A percentile compares a stretch with the other conserved stretches of the same genome.
phyloP scores from a whole-genome alignment of 1,140 invertebrate genomes.

The Akabosia matsudoensis region DNA sequence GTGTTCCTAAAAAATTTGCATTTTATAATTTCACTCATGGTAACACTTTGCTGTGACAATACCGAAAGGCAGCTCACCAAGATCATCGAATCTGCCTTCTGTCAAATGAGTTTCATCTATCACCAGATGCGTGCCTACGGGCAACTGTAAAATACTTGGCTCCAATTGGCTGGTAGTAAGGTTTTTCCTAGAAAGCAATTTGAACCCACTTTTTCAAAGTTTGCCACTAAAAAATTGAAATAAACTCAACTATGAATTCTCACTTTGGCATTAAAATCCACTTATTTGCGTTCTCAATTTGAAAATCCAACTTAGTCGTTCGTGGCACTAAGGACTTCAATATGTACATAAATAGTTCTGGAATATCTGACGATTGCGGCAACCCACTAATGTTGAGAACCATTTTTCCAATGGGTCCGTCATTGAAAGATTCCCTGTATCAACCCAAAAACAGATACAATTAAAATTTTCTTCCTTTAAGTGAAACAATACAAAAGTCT shows the following conservation, averaged over 20 bases:
- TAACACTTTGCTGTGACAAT: too few species aligned
- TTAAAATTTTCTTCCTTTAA: not conserved
- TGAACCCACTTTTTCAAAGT: too few species aligned
- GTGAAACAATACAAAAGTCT: not conserved
- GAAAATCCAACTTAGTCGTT: not conserved
- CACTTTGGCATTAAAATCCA: too few species aligned
- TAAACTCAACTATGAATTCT: too few species aligned
- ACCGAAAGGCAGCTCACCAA: not conserved
- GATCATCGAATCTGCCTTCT: not conserved
- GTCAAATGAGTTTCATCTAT: not conserved
- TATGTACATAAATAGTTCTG: not conserved
- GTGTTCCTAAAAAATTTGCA: too few species aligned
- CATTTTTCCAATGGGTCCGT: not conserved
- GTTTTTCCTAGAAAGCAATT: conserved; percentile 16
- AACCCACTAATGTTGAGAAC: not conserved
- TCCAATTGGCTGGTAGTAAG: not conserved
- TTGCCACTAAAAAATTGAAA: too few species aligned
- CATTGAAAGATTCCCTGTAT: not conserved
- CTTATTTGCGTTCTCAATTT: not conserved
- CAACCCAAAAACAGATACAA: not conserved
- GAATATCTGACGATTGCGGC: not conserved
- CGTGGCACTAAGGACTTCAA: not conserved
- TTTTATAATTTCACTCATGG: too few species aligned
- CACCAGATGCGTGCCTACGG: not conserved
- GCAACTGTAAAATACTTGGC: not conserved